phyloP scores from a whole-genome alignment of 2,888 invertebrate genomes.

The Galeruca laticollis region DNA sequence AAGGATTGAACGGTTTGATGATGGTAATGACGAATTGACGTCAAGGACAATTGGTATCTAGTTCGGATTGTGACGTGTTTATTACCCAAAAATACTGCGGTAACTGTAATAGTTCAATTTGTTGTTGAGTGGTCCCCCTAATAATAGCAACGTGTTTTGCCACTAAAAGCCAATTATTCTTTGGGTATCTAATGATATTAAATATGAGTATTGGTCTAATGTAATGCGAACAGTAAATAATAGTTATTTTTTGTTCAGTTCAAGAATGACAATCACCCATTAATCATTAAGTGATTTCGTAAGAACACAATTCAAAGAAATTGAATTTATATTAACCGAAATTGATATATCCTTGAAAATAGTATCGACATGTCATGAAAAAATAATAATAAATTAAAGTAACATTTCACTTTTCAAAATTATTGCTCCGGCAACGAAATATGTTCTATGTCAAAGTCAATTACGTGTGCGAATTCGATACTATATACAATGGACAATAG shows the following conservation, averaged over 20 bases:
- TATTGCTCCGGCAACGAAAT: not conserved
- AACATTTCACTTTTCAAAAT: conserved; percentile 27
- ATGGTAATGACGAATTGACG: too few species aligned
- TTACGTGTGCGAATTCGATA: not conserved
- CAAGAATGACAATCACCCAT: conserved; percentile 40
- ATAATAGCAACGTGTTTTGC: not conserved
- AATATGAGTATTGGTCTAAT: not conserved
- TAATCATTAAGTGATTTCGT: conserved; percentile 41
- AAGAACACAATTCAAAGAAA: conserved; percentile 40
- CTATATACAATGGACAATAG: not conserved
- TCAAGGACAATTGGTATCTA: too few species aligned
- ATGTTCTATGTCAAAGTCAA: conserved; percentile 7
- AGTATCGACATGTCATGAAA: conserved; percentile 29
- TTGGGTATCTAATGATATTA: not conserved
- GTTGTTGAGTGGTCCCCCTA: not conserved
- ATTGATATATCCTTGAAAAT: conserved; percentile 42
- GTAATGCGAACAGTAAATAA: not conserved
- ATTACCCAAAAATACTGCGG: too few species aligned
- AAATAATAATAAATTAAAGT: conserved; percentile 26
- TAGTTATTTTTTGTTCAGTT: conserved; percentile 23
- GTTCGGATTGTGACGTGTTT: too few species aligned
- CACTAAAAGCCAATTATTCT: not conserved
- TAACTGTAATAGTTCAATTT: too few species aligned
- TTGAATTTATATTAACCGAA: conserved; percentile 40
- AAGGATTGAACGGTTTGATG: too few species aligned